Evolutionary conservation across 2,888 invertebrate genomes (phyloP), one percentile per base, ranked within the genome.

Genomic region (Cataglyphis rosenhaueri): DNA sequence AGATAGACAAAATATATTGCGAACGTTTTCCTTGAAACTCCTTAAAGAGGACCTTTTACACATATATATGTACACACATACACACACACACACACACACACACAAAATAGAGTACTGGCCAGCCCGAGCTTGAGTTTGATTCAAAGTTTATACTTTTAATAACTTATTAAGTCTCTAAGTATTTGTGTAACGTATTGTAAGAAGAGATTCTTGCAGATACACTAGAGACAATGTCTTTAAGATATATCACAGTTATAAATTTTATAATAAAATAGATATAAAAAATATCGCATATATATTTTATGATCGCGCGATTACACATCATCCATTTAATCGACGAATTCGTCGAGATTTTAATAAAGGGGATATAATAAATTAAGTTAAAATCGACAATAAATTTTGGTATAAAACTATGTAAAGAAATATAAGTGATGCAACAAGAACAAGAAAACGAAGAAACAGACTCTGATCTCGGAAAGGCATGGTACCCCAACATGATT

Each of bases 81-180:
- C 41, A 82, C 57, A 84, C 70, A 71, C 81, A 85, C 44, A 52
- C 41, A 82, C 61, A 84, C 70, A 68, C 29, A 59, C 15, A 74
- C 65, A 38, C 76, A 84, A 65, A 29, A 74, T 87, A 87, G 73
- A 86, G 91, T 92, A 92, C 91, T 90, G 88, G 91, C 92, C 91
- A 89, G 86, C 89, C 91, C 92, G 92, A 92, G 92, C 88, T 91
- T 87, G 91, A 91, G 91, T 91, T 91, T 92, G 91, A 87, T 91
- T 89, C 89, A 74, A 85, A 86, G 84, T 83, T 76, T 83, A 68
- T 82, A 87, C 66, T 87, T 84, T 66, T 84, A 85, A 82, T 75
- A 82, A 84, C 70, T 83, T 83, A 84, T 89, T 84, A 85, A 83
- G 21, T 68, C 25, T 85, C 85, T 81, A 85, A 83, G 62, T 81